Evolutionary conservation across 2,113 vertebrate species (phyloP), one percentile per base, ranked within the genome.

Genomic region (Albula glossodonta): DNA sequence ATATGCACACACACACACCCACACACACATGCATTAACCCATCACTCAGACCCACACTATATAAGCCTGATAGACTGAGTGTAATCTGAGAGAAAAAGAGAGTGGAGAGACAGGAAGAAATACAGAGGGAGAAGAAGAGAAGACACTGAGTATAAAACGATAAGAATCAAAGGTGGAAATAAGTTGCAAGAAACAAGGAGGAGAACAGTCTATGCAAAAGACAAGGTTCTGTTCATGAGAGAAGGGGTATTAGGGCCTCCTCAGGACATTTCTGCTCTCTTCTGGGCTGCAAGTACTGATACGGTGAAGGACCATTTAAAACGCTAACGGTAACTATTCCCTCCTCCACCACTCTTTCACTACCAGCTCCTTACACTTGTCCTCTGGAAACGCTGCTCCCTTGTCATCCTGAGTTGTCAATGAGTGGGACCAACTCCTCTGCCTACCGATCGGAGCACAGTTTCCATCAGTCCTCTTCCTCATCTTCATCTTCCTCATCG

Each of bases 361-460:
- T 79, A 85, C 87, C 84, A 86, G 87, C 66, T 88, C 51, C 82
- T 49, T n/a, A 83, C 86, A 89, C 90, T 89, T 86, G 86, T 90
- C 88, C 89, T 89, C 81, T 41, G 12, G 60, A 85, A 22, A 3
- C 63, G 3, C 63, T n/a, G 63, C 52, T 83, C 53, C 85, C 56
- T 82, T 86, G 70, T 81, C 86, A 84, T 85, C 89, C 85, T 86
- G 85, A 82, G 89, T 87, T 89, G 93, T 93, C 95, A 94, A 96
- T 96, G 95, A 97, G 94, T 90, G 93, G 85, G 88, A 95, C 91
- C 91, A 95, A 96, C 87, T 96, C 95, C 11, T 93, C 96, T 91
- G 96, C 95, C 90, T 97, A 96, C 94, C 92, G 94, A 94, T 95
- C 96, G 88, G 96, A 97, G 95, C 92, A 90, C 89, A 95, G 95